Base-by-base conservation (phyloP, 2,113 vertebrate species). In the Phalacrocorax pelagicus region DNA sequence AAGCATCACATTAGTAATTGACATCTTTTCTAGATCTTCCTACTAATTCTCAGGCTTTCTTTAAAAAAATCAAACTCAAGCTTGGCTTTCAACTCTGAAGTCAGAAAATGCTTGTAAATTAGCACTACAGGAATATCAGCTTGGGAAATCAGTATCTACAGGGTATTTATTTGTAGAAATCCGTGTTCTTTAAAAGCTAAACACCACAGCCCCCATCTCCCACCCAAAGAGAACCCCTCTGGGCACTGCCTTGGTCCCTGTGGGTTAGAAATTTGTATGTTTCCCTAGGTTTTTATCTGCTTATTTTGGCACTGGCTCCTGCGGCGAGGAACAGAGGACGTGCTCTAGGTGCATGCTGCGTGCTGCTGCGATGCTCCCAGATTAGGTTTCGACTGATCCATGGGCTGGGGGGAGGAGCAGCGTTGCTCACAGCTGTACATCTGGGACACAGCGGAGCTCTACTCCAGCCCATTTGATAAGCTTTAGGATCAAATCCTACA, bases 241-340 rank as follows among this genome's bases (percentile, higher is more conserved):
- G 70, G 61, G 71, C 26, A 10, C 22, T 65, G 65, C 2, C 32
- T 65, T 58, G 11, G 13, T 86, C 54, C 65, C 92, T 21, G 36
- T 61, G 54, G 55, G 8, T 72, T 75, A 52, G 85, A 54, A 86
- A 63, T 11, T 10, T 1, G 0, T 30, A n/a, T 54, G 12, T 82
- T 90, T 46, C 12, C 29, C 8, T 38, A 72, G 32, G 18, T 32
- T 54, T 51, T 63, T 63, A 5, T 51, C 32, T 74, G 36, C 84
- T 52, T 12, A 4, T 70, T 90, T 70, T 61, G 21, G 65, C 15
- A 26, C 16, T 21, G 40, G 38, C 34, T 86, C 44, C 75, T 0
- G 0, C 0, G 0, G 84, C 1, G 24, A 54, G 54, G 66, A 80
- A 1, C 27, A 57, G 78, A 75, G 49, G 54, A 15, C 0, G 4